phyloP scores from a whole-genome alignment of 2,113 vertebrate species.

The Thunnus maccoyii region DNA sequence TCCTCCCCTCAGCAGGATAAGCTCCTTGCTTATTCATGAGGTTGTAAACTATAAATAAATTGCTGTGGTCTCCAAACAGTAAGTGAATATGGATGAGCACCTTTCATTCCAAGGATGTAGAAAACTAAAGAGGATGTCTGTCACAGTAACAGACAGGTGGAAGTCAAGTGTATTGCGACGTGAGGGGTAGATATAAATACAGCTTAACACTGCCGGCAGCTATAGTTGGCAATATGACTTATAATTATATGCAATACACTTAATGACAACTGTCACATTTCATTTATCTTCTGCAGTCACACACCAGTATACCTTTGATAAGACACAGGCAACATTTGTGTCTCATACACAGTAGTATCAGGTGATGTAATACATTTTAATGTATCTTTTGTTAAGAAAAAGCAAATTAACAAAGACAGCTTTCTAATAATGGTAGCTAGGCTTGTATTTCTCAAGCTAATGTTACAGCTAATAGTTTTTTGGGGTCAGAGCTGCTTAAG shows the following conservation, averaged over 20 bases:
- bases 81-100: slow-evolving; percentile 50
- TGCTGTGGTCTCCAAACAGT: slow-evolving; percentile 40
- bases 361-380: not conserved
- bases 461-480: too few species aligned
- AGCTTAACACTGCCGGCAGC: not conserved
- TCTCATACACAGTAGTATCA: not conserved
- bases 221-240: not conserved
- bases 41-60: slow-evolving; percentile 64
- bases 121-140: slow-evolving; percentile 20
- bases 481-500: not conserved
- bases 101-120: slow-evolving; percentile 32
- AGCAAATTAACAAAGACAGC: not conserved
- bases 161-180: slow-evolving; percentile 2
- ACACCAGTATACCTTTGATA: not conserved
- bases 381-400: not conserved
- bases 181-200: not conserved
- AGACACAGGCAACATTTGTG: not conserved
- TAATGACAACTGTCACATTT: not conserved
- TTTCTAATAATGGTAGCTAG: not conserved
- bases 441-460: too few species aligned
- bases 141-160: slow-evolving; percentile 9
- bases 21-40: slow-evolving; percentile 55
- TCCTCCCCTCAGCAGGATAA: slow-evolving; percentile 24
- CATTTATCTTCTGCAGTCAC: not conserved
- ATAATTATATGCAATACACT: not conserved